Conservation (phyloP, 1,140 invertebrate genomes). For the Cydia splendana region DNA sequence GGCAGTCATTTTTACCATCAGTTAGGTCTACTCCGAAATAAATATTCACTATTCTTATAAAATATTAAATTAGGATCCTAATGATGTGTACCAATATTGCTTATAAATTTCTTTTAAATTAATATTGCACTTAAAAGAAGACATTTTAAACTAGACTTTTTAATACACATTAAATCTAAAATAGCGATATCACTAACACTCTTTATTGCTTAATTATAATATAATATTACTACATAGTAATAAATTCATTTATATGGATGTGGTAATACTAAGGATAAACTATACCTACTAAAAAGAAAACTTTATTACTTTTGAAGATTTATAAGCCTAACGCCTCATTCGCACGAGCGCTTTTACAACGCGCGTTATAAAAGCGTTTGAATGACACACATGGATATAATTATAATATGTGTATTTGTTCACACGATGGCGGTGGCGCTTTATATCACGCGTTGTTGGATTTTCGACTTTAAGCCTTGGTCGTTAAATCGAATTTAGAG, state of each 20-base stretch:
- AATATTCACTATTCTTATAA: conserved; percentile 27
- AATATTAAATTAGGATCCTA: conserved; percentile 46
- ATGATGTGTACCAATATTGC: conserved; percentile 71
- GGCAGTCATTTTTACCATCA: conserved; percentile 22
- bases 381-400: no score
- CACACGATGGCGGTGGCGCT: no score
- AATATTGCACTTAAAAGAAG: conserved; percentile 65
- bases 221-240: conserved; percentile 52
- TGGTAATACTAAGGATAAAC: conserved; percentile 26
- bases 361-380: no score
- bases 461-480: no score
- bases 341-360: no score
- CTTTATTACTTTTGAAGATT: not conserved
- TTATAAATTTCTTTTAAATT: conserved; percentile 60
- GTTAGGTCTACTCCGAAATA: conserved; percentile 13
- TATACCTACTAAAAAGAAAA: not conserved
- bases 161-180: conserved; percentile 46
- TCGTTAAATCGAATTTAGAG: no score
- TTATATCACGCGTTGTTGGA: no score
- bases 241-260: conserved; percentile 69
- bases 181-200: conserved; percentile 75
- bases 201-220: conserved; percentile 67
- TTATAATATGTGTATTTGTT: no score
- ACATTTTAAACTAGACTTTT: conserved; percentile 46
- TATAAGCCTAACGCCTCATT: no score